These are phyloP conservation scores for Gallinago media DNA, from an alignment of 2,113 vertebrate genomes.

Conservation along the genomic window DNA sequence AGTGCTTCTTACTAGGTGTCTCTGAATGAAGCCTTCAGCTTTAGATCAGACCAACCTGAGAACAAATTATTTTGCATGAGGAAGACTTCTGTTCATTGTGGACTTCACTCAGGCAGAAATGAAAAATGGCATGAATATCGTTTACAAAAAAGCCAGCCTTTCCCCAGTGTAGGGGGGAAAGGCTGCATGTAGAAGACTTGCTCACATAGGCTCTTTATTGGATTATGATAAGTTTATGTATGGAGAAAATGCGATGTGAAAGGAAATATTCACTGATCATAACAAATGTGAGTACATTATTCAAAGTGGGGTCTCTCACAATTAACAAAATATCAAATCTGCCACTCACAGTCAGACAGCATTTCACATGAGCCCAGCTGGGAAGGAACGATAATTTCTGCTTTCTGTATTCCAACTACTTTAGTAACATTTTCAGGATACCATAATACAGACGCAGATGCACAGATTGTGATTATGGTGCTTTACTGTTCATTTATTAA, in stretches of 20 bases:
- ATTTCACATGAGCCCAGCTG: conserved; percentile 23
- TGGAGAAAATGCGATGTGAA: conserved; percentile 26
- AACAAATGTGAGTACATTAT: not conserved
- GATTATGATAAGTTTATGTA: conserved; percentile 41
- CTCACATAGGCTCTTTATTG: not conserved
- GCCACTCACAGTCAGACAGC: conserved; percentile 14
- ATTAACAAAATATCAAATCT: conserved; percentile 45
- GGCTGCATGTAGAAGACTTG: not conserved
- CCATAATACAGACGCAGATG: not conserved
- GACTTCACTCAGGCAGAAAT: not conserved
- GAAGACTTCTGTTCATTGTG: not conserved
- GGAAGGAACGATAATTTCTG: not conserved
- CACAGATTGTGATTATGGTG: not conserved
- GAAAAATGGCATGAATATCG: not conserved
- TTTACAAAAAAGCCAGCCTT: not conserved
- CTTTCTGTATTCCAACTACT: not conserved
- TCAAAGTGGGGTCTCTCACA: conserved; percentile 37
- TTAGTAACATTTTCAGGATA: not conserved
- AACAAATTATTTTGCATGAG: not conserved
- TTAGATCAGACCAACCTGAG: not conserved
- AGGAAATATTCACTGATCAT: conserved; percentile 15
- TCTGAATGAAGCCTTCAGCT: conserved; percentile 9
- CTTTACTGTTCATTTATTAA: conserved; percentile 27
- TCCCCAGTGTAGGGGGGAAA: not conserved
- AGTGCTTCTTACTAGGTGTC: not conserved